phyloP scores from a whole-genome alignment of 2,113 vertebrate genomes.

The Ptilonorhynchus violaceus region DNA sequence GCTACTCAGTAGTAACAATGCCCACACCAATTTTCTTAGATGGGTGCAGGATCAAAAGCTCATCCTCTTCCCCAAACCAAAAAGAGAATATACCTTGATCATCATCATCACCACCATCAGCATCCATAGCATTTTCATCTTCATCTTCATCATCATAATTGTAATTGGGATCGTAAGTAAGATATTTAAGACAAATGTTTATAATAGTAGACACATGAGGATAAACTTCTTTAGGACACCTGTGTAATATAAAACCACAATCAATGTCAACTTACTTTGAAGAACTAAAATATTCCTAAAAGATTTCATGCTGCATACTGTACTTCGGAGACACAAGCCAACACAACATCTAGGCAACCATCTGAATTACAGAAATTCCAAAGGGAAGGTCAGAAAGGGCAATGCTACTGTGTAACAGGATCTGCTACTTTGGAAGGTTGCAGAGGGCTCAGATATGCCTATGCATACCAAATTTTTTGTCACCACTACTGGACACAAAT shows the following conservation, averaged over 20 bases:
- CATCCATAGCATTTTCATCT: constrained; percentile 98
- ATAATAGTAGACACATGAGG: constrained; percentile 96
- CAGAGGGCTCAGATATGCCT: background rate
- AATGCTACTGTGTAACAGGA: background rate
- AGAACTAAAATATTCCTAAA: background rate
- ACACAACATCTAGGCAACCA: background rate
- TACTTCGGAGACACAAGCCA: background rate
- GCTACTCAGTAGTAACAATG: background rate
- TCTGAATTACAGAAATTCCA: background rate
- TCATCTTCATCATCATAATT: constrained; percentile 99
- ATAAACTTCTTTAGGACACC: constrained; percentile 98
- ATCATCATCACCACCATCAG: constrained; percentile 94
- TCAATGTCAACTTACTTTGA: background rate
- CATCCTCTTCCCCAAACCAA: background rate
- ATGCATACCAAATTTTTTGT: background rate
- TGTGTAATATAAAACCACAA: constrained; percentile 50
- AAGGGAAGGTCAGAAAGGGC: background rate
- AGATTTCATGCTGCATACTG: background rate
- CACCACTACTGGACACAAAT: background rate
- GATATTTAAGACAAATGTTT: constrained; percentile 96
- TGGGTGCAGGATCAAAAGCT: background rate
- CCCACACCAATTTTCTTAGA: background rate
- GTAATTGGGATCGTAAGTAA: constrained; percentile 99
- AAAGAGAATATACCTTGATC: constrained; percentile 86
- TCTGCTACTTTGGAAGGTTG: background rate